Base-by-base conservation (phyloP, 2,888 invertebrate species). In the Ganaspis brasiliensis region DNA sequence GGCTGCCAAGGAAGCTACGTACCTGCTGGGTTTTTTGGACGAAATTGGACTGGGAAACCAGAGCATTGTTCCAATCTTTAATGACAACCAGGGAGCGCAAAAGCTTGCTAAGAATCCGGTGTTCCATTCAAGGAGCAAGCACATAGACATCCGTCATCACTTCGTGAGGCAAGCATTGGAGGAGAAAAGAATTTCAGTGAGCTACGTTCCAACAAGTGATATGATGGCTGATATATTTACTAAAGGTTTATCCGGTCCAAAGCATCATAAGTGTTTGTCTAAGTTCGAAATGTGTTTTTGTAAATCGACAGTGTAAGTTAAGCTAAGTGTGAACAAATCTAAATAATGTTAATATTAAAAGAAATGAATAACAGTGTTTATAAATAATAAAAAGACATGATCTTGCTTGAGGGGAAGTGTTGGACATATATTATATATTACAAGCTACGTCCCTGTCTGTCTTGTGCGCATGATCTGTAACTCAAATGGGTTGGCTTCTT, bases 161-260 rank as follows among this genome's bases (percentile, higher is more conserved):
- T 77, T 75, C 40, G 67, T 79, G 9, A 55, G 79, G 12, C 52
- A 74, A 40, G 49, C 67, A n/a, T 3, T 80, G 19, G 72, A 61
- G 1, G 56, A 73, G 21, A 35, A 52, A 40, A 3, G 31, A 16
- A 5, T 76, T 1, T 55, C 37, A 14, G 14, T 80, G n/a, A 21
- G 67, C 21, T 49, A 80, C n/a, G 3, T 72, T 1, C 45, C 74
- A 4, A 78, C 78, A 2, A 35, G 63, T 37, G 67, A 79, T 4
- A 80, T 80, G 78, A 55, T n/a, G 2, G 76, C 78, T 12, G 75
- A 77, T 9, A 12, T 80, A 1, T n/a, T 79, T 14, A 79, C 77
- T 14, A 78, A 79, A 16, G 49, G 63, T 10, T 21, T 80, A 24
- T 75, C 80, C 2, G 37, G n/a, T n/a, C 35, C 73, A 9, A 75